A percentile compares a stretch with the other conserved stretches of the same genome.
These are phyloP conservation scores for Tiphia femorata DNA, from an alignment of 2,888 invertebrate species.

Conservation along the genomic window DNA sequence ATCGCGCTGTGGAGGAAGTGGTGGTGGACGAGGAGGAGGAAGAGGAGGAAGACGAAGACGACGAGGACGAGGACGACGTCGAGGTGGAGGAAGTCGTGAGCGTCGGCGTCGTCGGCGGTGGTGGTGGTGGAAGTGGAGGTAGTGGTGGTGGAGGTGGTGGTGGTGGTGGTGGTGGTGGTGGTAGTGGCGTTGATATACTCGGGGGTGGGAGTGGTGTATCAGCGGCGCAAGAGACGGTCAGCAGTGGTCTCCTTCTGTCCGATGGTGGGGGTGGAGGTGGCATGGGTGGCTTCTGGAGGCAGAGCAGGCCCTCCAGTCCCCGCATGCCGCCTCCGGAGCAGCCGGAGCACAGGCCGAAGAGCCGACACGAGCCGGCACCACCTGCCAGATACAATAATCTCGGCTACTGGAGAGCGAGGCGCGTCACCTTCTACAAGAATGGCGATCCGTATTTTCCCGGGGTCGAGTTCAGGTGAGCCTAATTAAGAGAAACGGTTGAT, in stretches of 20 bases:
- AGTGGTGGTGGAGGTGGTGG: constrained; percentile 18
- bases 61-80: constrained; percentile 41
- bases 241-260: constrained; percentile 48
- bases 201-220: constrained; percentile 58
- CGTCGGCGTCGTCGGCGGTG: constrained; percentile 58
- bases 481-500: too few relatives aligned
- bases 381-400: constrained; percentile 79
- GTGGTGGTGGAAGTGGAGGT: constrained; percentile 45
- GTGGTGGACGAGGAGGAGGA: constrained; percentile 41
- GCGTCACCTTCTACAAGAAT: constrained; percentile 93
- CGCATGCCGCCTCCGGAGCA: constrained; percentile 72
- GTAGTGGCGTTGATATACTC: constrained; percentile 29
- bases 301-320: constrained; percentile 70
- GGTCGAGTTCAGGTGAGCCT: constrained; percentile 78
- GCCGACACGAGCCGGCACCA: constrained; percentile 71
- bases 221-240: too few relatives aligned
- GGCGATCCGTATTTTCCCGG: constrained; percentile 94
- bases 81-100: constrained; percentile 40
- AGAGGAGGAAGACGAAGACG: constrained; percentile 39
- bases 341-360: constrained; percentile 72
- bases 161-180: constrained; percentile 22
- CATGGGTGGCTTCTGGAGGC: constrained; percentile 71
- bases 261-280: constrained; percentile 57
- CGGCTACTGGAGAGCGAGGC: constrained; percentile 88
- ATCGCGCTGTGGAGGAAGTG: constrained; percentile 37